These are phyloP conservation scores for Coecobrya sp. DNA, from an alignment of 2,888 invertebrate genomes.

Conservation along the genomic window DNA sequence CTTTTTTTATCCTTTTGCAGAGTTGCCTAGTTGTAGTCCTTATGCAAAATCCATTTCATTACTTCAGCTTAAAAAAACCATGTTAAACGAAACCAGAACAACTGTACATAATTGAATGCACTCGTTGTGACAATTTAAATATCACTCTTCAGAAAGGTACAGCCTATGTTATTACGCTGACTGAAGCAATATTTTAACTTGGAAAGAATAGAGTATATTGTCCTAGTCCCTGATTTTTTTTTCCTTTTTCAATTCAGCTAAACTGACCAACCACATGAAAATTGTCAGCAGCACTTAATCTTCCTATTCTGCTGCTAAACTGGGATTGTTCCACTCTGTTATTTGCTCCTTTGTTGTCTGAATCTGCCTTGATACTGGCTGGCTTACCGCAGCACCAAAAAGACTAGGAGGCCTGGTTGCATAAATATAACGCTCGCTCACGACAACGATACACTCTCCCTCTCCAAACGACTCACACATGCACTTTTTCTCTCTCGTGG, in stretches of 20 bases:
- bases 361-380: background rate
- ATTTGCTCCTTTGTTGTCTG: background rate
- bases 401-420: background rate
- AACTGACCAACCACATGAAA: background rate
- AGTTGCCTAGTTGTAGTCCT: too few species aligned
- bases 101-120: too few species aligned
- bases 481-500: background rate
- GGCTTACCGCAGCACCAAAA: background rate
- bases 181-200: background rate
- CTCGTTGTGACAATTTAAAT: too few species aligned
- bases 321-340: background rate
- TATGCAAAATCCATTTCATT: too few species aligned
- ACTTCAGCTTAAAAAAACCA: too few species aligned
- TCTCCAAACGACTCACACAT: background rate
- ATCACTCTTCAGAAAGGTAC: too few species aligned
- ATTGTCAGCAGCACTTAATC: constrained; percentile 1
- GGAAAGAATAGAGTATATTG: background rate
- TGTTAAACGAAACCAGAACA: too few species aligned
- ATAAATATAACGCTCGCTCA: background rate
- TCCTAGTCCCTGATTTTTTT: background rate
- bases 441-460: background rate
- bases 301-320: background rate
- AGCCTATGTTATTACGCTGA: too few species aligned
- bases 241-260: background rate
- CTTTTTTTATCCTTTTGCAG: background rate